Evolutionary conservation across 2,888 invertebrate species (phyloP), one percentile per base, ranked within the genome.

Genomic region (Leptinotarsa juncta): DNA sequence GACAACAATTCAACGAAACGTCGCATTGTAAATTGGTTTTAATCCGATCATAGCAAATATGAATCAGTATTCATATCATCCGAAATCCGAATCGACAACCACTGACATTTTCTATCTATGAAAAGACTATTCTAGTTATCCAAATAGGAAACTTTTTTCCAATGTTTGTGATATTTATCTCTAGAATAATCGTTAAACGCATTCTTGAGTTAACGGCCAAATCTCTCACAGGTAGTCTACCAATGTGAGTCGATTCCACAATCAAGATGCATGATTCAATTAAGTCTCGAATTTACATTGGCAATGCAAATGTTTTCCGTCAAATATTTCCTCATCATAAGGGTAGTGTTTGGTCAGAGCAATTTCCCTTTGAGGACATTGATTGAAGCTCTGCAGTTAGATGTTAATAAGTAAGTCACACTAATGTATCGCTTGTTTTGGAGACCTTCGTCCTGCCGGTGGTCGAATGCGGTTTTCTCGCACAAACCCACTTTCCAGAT

Each of bases 331-430:
- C 78, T 70, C 75, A 77, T 79, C 78, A 76, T 77, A 74, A 76
- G 77, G 78, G 73, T 74, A 77, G 75, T 76, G 77, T 79, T 78
- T 75, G 79, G 79, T 76, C 79, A 78, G 75, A 76, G 77, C 79
- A 81, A 82, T 82, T 81, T 82, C 82, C 82, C 78, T 82, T 80
- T 77, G 81, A 79, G 80, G 80, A 77, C 81, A 80, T 79, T 81
- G 82, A 82, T 82, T 80, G 80, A 81, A 81, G 76, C 74, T 79
- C 79, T 71, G 72, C 79, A 77, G 81, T 80, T 77, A 81, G 78
- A 80, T 81, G 81, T 80, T 81, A 81, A 81, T 81, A 81, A 81
- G 78, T 81, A 80, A 82, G 81, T 81, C 81, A 81, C 77, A 79
- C 81, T 81, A 81, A 82, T 82, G 79, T 81, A 80, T 80, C 80